Percentiles rank a stretch among this genome's conserved stretches.
phyloP scores from a whole-genome alignment of 2,797 vertebrate species.

The Oophaga sylvatica region DNA sequence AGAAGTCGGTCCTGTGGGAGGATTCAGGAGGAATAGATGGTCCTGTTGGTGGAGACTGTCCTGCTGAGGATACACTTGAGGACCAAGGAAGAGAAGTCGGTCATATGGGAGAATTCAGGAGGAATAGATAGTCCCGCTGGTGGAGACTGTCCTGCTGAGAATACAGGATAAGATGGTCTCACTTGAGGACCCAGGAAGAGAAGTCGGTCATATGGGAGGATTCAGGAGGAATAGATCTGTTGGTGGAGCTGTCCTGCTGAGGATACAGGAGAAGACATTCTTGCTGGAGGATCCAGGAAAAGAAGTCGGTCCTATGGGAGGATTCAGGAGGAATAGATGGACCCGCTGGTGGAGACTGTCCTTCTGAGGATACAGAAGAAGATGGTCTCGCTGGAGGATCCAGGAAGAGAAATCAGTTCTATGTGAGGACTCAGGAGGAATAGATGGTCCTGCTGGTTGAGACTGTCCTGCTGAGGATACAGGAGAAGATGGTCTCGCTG shows the following conservation, averaged over 20 bases:
- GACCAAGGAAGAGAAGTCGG: background rate
- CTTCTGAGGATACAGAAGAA: too few relatives aligned
- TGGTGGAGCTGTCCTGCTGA: background rate
- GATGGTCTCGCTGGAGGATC: too few relatives aligned
- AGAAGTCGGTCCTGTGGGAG: background rate
- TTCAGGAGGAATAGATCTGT: background rate
- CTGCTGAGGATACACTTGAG: background rate
- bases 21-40: background rate
- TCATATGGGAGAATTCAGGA: background rate
- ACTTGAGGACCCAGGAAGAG: too few relatives aligned
- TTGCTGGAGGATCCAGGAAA: background rate
- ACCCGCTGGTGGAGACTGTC: background rate
- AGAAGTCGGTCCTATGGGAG: background rate
- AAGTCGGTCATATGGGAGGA: background rate
- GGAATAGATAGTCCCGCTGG: background rate
- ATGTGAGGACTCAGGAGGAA: background rate
- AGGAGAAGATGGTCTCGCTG: too few relatives aligned
- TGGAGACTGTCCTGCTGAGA: background rate
- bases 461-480: too few relatives aligned
- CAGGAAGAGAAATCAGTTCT: background rate
- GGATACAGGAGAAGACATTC: background rate
- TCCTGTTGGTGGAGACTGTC: background rate
- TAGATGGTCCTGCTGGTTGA: too few relatives aligned
- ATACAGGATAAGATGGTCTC: too few relatives aligned
- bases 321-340: background rate